phyloP scores from a whole-genome alignment of 2,888 invertebrate species.

The Heliconius aoede region DNA sequence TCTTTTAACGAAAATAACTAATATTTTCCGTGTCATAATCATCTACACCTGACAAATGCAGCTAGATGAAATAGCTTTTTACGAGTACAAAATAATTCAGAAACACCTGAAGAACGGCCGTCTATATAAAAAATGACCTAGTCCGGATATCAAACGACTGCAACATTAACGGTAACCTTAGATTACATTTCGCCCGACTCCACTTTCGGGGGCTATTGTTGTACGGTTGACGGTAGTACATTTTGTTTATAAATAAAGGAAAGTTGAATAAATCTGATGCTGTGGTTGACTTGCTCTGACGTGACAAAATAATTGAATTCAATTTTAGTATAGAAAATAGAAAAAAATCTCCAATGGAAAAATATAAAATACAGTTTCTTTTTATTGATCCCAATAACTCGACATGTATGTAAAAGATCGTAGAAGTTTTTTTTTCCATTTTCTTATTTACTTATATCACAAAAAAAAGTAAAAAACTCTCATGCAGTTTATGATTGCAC shows the following conservation, averaged over 20 bases:
- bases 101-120: conserved; percentile 40
- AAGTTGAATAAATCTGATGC: conserved; percentile 9
- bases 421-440: neutral
- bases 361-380: neutral
- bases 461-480: no score
- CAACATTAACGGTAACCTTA: conserved; percentile 76
- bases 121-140: conserved; percentile 78
- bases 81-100: conserved; percentile 42
- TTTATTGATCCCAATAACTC: neutral
- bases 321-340: neutral
- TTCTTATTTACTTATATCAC: neutral
- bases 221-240: conserved; percentile 48
- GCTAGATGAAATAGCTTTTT: conserved; percentile 33
- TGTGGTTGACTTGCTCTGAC: conserved; percentile 16
- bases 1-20: neutral
- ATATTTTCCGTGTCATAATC: neutral
- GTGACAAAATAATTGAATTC: conserved; percentile 25
- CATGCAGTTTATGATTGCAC: no score
- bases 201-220: conserved; percentile 68
- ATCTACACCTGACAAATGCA: no score
- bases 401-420: neutral
- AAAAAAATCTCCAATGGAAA: neutral
- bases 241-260: conserved; percentile 34
- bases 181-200: conserved; percentile 74
- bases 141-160: conserved; percentile 77